Evolutionary conservation across 2,797 vertebrate species (phyloP).

Genomic region (Sphenodon punctatus): DNA sequence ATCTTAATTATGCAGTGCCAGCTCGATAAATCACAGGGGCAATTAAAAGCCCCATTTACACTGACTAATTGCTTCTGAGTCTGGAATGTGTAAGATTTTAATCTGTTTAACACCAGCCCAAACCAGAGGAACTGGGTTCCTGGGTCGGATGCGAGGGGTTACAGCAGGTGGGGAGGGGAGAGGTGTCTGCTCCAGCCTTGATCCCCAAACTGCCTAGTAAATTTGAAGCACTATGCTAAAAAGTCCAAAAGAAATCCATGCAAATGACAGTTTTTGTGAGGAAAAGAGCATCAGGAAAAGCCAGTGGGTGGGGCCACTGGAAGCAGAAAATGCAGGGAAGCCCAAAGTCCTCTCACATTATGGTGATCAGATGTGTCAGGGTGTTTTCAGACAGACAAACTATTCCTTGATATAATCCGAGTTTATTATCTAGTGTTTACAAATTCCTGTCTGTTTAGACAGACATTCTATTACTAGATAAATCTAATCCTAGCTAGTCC

Average conservation of each 20-base stretch:
- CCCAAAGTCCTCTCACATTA: too few species aligned
- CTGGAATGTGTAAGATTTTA: constrained; percentile 15
- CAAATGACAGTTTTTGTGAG: neutral
- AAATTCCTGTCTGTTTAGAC: too few species aligned
- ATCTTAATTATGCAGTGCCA: constrained; percentile 36
- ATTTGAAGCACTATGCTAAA: neutral
- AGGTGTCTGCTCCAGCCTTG: neutral
- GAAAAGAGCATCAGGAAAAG: neutral
- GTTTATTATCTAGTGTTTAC: too few species aligned
- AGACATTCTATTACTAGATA: too few species aligned
- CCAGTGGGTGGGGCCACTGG: too few species aligned
- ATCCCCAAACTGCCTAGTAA: accelerated
- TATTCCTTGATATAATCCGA: too few species aligned
- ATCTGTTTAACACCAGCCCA: neutral
- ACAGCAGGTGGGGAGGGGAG: accelerated
- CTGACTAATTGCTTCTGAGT: constrained; percentile 43
- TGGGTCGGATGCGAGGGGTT: neutral
- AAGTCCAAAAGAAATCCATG: neutral
- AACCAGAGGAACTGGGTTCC: neutral
- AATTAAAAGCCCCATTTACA: constrained; percentile 53
- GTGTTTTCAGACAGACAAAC: too few species aligned
- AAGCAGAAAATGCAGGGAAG: too few species aligned
- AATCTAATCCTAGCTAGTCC: too few species aligned
- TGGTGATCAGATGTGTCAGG: too few species aligned
- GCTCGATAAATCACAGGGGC: constrained; percentile 54